Evolutionary conservation across 2,888 invertebrate genomes (phyloP), one percentile per base, ranked within the genome.

Genomic region (Gasteruption jaculator): DNA sequence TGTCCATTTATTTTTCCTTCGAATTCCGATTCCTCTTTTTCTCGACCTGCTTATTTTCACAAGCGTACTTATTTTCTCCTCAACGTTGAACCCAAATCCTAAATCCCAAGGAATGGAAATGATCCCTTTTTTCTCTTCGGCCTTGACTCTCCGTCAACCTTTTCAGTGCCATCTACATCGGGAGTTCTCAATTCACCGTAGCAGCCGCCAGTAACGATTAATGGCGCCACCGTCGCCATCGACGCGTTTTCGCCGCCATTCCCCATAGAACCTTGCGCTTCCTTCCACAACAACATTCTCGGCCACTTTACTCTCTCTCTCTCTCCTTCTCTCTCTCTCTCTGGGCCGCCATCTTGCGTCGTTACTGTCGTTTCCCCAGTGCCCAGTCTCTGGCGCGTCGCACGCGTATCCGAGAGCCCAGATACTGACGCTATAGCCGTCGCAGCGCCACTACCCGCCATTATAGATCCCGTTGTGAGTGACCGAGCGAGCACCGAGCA

Each of bases 381-480:
- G 37, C 19, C 34, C 25, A n/a, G 25, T 22, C n/a, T n/a, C n/a
- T n/a, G n/a, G n/a, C n/a, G n/a, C n/a, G n/a, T n/a, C n/a, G n/a
- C n/a, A n/a, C n/a, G n/a, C n/a, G n/a, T n/a, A n/a, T n/a, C n/a
- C n/a, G n/a, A n/a, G n/a, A n/a, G n/a, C n/a, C n/a, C n/a, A n/a
- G n/a, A n/a, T n/a, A n/a, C n/a, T n/a, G n/a, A n/a, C n/a, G n/a
- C n/a, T n/a, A n/a, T n/a, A n/a, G n/a, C n/a, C n/a, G n/a, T n/a
- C n/a, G n/a, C n/a, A n/a, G 47, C 47, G 50, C 40, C 50, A 43
- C 50, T 38, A 46, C 52, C 59, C 61, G 63, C 63, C 62, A 60
- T 63, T 60, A 65, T 63, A 67, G 67, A 67, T 67, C 54, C 66
- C 67, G 66, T 65, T 65, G 59, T 67, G 65, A 60, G 66, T 65